Evolutionary conservation across 2,797 vertebrate species (phyloP).

Genomic region (Coendou prehensilis): DNA sequence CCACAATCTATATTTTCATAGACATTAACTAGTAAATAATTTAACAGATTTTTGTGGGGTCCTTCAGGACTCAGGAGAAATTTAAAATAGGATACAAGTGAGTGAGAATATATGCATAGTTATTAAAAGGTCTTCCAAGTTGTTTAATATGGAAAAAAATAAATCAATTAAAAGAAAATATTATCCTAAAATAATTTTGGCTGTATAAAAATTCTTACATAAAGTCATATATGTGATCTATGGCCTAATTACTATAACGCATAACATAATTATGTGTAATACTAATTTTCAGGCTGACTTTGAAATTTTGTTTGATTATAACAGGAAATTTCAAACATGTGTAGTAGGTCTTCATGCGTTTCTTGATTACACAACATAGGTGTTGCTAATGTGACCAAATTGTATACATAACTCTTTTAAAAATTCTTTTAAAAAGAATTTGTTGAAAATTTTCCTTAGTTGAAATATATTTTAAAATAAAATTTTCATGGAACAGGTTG

Average conservation of each 20-base stretch:
- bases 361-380: neutral
- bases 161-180: constrained; percentile 18
- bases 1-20: neutral
- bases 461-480: neutral
- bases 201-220: neutral
- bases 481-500: neutral
- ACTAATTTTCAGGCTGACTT: neutral
- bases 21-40: neutral
- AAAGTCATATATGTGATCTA: neutral
- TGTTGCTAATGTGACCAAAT: neutral
- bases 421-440: neutral
- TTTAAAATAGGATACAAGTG: neutral
- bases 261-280: neutral
- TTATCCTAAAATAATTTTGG: neutral
- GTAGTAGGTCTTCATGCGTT: neutral
- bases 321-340: neutral
- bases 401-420: neutral
- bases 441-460: neutral
- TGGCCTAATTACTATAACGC: neutral
- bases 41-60: neutral
- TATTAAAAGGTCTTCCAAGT: neutral
- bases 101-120: neutral
- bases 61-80: neutral
- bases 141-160: neutral
- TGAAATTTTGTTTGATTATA: constrained; percentile 5